Evolutionary conservation across 2,888 invertebrate species (phyloP), one percentile per base, ranked within the genome.

Genomic region (Epinotia nisella): DNA sequence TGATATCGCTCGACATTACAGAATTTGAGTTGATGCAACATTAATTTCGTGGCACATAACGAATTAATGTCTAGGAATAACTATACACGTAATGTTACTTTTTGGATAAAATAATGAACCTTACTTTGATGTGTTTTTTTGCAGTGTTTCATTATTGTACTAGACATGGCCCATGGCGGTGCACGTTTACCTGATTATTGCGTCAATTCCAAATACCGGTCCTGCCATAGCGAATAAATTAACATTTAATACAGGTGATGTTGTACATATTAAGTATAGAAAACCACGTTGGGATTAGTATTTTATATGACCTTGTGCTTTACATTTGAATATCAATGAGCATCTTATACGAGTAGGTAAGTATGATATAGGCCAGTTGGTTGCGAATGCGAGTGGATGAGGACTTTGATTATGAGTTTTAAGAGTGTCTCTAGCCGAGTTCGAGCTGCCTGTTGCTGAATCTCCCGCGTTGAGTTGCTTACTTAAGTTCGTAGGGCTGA

Each of bases 281-380:
- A 70, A 70, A 70, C 49, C 41, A 45, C 35, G 56, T 56, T 70
- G n/a, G 56, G 29, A 64, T 70, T 70, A 69, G 53, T 51, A 56
- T 70, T 70, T 70, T 49, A 49, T 70, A 62, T 56, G 62, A 70
- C 70, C 70, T 70, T 70, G 70, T 56, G 56, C 49, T 64, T 11
- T 56, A 64, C 56, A 49, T 70, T 70, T 61, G 62, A 70, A 70
- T 70, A 45, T 64, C 35, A 64, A 70, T 62, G 56, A 62, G 41
- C 55, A 70, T 49, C 17, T 19, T 49, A 45, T 55, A 24, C 29
- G 4, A 15, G 35, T 53, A 39, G 9, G n/a, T n/a, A 2, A n/a
- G 49, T 15, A n/a, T 51, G 15, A 17, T 51, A 1, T 45, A 17
- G 29, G 53, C 19, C 19, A 51, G 29, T 35, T 35, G 19, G 53